A percentile compares a stretch with the other conserved stretches of the same genome.
phyloP scores from a whole-genome alignment of 1,140 invertebrate species.

The Oryzaephilus surinamensis region DNA sequence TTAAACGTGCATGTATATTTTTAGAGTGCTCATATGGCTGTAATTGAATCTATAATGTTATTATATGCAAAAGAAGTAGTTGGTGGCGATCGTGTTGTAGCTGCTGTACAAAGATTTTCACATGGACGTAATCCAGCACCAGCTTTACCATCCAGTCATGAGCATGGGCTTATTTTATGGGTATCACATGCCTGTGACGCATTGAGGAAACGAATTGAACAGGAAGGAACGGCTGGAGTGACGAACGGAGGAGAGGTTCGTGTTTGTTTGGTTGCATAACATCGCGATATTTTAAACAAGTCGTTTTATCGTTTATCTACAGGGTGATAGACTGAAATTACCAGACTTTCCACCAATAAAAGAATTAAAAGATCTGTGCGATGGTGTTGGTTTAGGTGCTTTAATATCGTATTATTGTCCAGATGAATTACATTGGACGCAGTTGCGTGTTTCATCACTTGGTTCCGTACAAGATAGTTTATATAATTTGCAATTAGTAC shows the following conservation, averaged over 20 bases:
- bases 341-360: slow-evolving; percentile 39
- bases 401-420: slow-evolving; percentile 92
- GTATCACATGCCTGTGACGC: slow-evolving; percentile 76
- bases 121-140: slow-evolving; percentile 37
- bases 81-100: slow-evolving; percentile 74
- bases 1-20: slow-evolving; percentile 26
- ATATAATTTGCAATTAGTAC: slow-evolving; percentile 84
- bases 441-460: slow-evolving; percentile 33
- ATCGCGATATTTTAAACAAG: not conserved
- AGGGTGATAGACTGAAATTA: slow-evolving; percentile 37
- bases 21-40: slow-evolving; percentile 89
- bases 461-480: slow-evolving; percentile 75
- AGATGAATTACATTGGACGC: slow-evolving; percentile 64
- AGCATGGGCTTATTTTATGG: slow-evolving; percentile 85
- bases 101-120: slow-evolving; percentile 68
- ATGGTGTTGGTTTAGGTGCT: slow-evolving; percentile 82
- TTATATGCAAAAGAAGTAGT: slow-evolving; percentile 90
- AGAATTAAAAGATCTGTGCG: slow-evolving; percentile 71
- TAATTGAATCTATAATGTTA: slow-evolving; percentile 95
- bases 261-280: slow-evolving; percentile 6
- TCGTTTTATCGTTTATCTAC: slow-evolving; percentile 2
- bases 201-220: slow-evolving; percentile 51
- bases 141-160: slow-evolving; percentile 58
- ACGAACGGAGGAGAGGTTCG: slow-evolving; percentile 26
- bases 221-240: slow-evolving; percentile 34